Evolutionary conservation across 2,888 invertebrate species (phyloP).

Genomic region (Cataglyphis albicans): DNA sequence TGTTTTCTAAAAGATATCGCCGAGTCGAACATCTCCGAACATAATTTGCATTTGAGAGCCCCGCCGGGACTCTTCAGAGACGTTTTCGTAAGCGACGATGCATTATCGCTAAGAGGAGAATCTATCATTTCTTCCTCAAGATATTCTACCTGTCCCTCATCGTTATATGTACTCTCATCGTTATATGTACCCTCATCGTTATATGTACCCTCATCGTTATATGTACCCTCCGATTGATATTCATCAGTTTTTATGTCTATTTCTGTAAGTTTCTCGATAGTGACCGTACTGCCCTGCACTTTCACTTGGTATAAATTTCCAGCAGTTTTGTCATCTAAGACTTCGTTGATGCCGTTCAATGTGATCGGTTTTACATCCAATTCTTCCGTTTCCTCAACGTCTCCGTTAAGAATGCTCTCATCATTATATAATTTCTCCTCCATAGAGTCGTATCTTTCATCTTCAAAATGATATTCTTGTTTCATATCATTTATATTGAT

Average conservation of each 20-base stretch:
- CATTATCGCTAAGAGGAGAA: constrained; percentile 43
- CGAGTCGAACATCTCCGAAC: constrained; percentile 81
- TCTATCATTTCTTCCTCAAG: constrained; percentile 67
- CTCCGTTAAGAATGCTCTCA: constrained; percentile 58
- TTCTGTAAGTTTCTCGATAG: constrained; percentile 77
- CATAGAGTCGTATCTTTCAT: constrained; percentile 62
- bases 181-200: too few species aligned
- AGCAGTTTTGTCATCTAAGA: constrained; percentile 43
- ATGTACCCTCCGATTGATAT: constrained; percentile 53
- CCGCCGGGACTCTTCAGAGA: constrained; percentile 41
- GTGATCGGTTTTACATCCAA: constrained; percentile 71
- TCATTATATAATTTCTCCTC: constrained; percentile 66
- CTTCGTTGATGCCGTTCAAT: constrained; percentile 66
- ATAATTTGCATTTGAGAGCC: constrained; percentile 81
- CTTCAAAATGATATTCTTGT: constrained; percentile 62
- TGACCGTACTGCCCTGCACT: constrained; percentile 79
- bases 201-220: not conserved
- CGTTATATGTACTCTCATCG: not conserved
- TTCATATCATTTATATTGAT: constrained; percentile 64
- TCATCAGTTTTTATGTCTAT: constrained; percentile 25
- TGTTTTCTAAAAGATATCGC: constrained; percentile 81
- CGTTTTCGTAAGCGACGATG: constrained; percentile 26
- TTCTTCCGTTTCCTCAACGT: constrained; percentile 54
- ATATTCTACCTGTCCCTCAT: constrained; percentile 66
- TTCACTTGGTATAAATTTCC: constrained; percentile 81